Evolutionary conservation across 2,113 vertebrate genomes (phyloP), one percentile per base, ranked within the genome.

Genomic region (Guaruba guarouba): DNA sequence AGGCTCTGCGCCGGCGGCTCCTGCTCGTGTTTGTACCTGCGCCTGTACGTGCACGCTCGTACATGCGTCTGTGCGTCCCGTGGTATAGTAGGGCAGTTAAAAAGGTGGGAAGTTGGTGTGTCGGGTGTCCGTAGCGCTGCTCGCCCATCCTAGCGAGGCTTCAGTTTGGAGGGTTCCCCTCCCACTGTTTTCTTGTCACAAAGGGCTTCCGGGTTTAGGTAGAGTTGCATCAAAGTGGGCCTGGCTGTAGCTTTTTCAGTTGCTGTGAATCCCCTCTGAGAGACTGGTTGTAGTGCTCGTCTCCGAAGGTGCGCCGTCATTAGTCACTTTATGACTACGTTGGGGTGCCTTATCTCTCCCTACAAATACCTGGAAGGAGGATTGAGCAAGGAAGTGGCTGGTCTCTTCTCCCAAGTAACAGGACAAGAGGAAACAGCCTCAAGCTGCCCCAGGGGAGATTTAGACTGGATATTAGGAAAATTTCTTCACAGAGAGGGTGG

Each of bases 241-340:
- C 0, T 2, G 70, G 31, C 10, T 6, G 0, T 3, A 12, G 14
- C 16, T 27, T 31, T 23, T 31, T 61, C 9, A 24, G 7, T 41
- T 9, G 3, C 12, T 12, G 23, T 7, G 25, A 17, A 3, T 24
- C 18, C 23, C 27, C 5, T 18, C 46, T 1, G n/a, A 17, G 55
- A 4, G 27, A 2, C 24, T 2, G 35, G 35, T 11, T 0, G 35
- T 2, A 2, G 18, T 8, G 35, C 4, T 8, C 2, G 27, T 6
- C 23, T 24, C 3, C 1, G 33, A 11, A 22, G 16, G 13, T 5
- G 3, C 1, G 5, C 6, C 0, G 57, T 55, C 35, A 27, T 62
- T 62, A 27, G 15, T 25, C 59, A 62, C 35, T 27, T 62, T 12
- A 37, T 37, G 24, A 25, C 35, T 37, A 27, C 9, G 0, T 7